Evolutionary conservation across 2,888 invertebrate species (phyloP).

Genomic region (Melanophora roralis): DNA sequence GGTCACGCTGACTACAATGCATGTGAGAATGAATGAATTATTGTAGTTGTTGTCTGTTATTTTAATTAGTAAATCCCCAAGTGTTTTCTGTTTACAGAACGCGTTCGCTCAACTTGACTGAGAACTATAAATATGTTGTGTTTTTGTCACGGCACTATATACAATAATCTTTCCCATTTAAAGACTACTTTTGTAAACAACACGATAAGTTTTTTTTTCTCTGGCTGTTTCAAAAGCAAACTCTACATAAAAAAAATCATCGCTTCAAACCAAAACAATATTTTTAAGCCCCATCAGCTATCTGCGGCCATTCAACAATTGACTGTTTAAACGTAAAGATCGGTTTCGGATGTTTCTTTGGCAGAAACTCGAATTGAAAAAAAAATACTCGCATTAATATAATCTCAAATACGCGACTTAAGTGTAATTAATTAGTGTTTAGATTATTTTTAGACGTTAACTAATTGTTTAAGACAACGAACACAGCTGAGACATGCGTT

Average conservation of each 20-base stretch:
- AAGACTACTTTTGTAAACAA: too few species aligned
- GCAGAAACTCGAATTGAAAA: not conserved
- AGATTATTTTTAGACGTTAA: not conserved
- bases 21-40: too few species aligned
- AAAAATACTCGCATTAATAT: not conserved
- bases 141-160: too few species aligned
- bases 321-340: slow-evolving; percentile 35
- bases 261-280: not conserved
- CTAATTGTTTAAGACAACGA: not conserved
- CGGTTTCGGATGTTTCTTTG: not conserved
- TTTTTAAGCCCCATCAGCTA: slow-evolving; percentile 1
- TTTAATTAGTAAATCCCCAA: too few species aligned
- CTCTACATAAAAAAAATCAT: not conserved
- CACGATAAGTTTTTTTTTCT: not conserved
- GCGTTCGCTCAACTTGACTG: too few species aligned
- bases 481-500: slow-evolving; percentile 21
- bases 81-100: too few species aligned
- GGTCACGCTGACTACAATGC: too few species aligned
- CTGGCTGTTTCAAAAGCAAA: slow-evolving; percentile 1
- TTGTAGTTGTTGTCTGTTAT: too few species aligned
- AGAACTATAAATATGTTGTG: too few species aligned
- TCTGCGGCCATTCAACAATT: slow-evolving; percentile 26
- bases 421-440: not conserved
- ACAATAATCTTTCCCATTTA: too few species aligned
- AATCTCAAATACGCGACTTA: not conserved